Evolutionary conservation across 1,140 invertebrate species (phyloP), one percentile per base, ranked within the genome.

Genomic region (Pseudachorutes palmiensis): DNA sequence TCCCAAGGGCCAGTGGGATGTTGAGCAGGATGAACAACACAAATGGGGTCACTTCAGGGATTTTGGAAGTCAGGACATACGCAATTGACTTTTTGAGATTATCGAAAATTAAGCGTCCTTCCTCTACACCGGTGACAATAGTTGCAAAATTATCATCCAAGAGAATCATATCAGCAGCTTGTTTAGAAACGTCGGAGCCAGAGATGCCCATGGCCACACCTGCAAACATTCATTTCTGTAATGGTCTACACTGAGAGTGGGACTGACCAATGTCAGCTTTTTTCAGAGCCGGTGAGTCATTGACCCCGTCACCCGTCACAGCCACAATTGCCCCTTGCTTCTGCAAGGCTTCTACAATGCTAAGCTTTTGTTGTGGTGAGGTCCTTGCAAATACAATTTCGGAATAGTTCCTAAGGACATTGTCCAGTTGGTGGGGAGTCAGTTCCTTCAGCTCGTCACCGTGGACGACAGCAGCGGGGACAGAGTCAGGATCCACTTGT

Each of bases 121-220:
- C 85, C 75, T 87, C 85, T 66, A 87, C 84, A 24, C 85, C 86
- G 29, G 79, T 82, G 2, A 87, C 85, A 73, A 87, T 87, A 9
- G 85, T 84, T 1, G 84, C 82, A 76, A 87, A 87, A 72, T 87
- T 87, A 75, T 87, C 86, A 70, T 87, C 85, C 68, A 86, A 77
- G 58, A 87, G 75, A 74, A 87, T 86, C 74, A 87, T 85, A 73
- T 87, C 85, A 14, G 85, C 85, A 19, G 84, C 84, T 69, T 85
- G 84, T 76, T 86, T 86, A 0, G 82, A 83, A 2, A 85, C 83
- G 77, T 85, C 80, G 30, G 78, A 81, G 32, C 80, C 79, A 63
- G 76, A 69, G 48, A 79, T 78, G 65, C 79, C 78, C 76, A 79
- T 77, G 30, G 78, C 77, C 63, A 79, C 76, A 68, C 74, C 69